Percentiles rank a stretch among this genome's conserved stretches.
Evolutionary conservation across 1,140 invertebrate genomes (phyloP).

Genomic region (Drosophila simulans): DNA sequence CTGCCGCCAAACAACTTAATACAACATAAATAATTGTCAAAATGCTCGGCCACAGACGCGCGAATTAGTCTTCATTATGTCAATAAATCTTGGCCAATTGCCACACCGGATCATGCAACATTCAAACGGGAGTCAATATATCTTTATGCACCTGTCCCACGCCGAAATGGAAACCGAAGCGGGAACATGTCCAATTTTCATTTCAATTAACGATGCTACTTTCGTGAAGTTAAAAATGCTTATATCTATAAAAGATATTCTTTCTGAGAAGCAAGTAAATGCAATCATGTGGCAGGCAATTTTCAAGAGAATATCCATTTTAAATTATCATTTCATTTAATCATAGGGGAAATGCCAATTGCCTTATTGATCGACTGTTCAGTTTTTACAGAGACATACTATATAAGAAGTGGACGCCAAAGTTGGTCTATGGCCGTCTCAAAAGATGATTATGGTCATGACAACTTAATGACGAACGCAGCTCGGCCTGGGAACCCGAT

Average conservation of each 20-base stretch:
- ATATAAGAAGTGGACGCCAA: conserved; percentile 20
- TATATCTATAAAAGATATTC: no score
- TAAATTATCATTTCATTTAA: background rate
- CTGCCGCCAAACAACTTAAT: conserved; percentile 67
- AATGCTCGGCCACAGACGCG: conserved; percentile 56
- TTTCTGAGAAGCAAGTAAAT: background rate
- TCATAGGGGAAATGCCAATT: conserved; percentile 55
- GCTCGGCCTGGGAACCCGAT: conserved; percentile 43
- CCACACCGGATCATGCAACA: conserved; percentile 42
- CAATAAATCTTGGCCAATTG: conserved; percentile 77
- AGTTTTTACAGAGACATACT: conserved; percentile 19
- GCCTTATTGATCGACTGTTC: conserved; percentile 49
- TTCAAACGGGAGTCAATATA: conserved; percentile 43
- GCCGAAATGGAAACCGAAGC: conserved; percentile 17
- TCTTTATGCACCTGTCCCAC: conserved; percentile 30
- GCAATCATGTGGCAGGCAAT: background rate
- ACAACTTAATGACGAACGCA: conserved; percentile 54
- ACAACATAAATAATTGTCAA: conserved; percentile 77
- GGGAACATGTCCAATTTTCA: conserved; percentile 22
- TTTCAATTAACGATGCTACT: conserved; percentile 4
- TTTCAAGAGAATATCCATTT: background rate
- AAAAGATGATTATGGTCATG: conserved; percentile 36
- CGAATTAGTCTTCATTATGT: conserved; percentile 83
- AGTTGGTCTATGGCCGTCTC: conserved; percentile 33
- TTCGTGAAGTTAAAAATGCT: background rate